Evolutionary conservation across 2,888 invertebrate genomes (phyloP).

Genomic region (Acleris sparsana): DNA sequence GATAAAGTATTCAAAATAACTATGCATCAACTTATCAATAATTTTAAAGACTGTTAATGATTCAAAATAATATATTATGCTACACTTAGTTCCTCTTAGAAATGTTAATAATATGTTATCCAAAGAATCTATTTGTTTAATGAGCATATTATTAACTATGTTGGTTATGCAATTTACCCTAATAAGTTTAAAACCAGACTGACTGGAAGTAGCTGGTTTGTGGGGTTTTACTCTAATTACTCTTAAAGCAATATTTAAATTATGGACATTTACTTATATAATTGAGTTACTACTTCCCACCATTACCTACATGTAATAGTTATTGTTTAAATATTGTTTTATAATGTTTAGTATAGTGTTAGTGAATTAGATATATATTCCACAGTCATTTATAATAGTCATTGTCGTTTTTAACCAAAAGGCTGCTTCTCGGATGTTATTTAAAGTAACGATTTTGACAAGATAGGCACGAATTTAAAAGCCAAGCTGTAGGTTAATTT

Average conservation of each 20-base stretch:
- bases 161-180: slow-evolving; percentile 66
- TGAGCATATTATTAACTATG: slow-evolving; percentile 69
- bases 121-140: slow-evolving; percentile 75
- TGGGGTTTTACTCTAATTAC: slow-evolving; percentile 62
- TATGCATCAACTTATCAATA: slow-evolving; percentile 52
- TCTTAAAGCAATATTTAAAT: slow-evolving; percentile 78
- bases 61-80: slow-evolving; percentile 55
- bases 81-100: slow-evolving; percentile 81
- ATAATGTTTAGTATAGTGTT: slow-evolving; percentile 67
- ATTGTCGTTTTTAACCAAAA: slow-evolving; percentile 74
- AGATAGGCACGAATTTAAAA: slow-evolving; percentile 81
- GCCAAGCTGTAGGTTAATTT: slow-evolving; percentile 80
- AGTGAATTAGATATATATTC: slow-evolving; percentile 76
- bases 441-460: slow-evolving; percentile 74
- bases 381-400: slow-evolving; percentile 78
- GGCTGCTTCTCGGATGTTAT: slow-evolving; percentile 82
- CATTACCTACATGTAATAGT: slow-evolving; percentile 72
- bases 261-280: slow-evolving; percentile 64
- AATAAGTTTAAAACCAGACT: slow-evolving; percentile 63
- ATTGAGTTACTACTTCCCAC: slow-evolving; percentile 74
- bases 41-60: slow-evolving; percentile 50
- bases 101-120: slow-evolving; percentile 79
- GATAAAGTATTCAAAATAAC: slow-evolving; percentile 49
- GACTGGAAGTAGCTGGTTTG: slow-evolving; percentile 51
- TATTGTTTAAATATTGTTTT: slow-evolving; percentile 79